Base-by-base conservation (phyloP, 2,888 invertebrate species). In the Ernsta delagoae region DNA sequence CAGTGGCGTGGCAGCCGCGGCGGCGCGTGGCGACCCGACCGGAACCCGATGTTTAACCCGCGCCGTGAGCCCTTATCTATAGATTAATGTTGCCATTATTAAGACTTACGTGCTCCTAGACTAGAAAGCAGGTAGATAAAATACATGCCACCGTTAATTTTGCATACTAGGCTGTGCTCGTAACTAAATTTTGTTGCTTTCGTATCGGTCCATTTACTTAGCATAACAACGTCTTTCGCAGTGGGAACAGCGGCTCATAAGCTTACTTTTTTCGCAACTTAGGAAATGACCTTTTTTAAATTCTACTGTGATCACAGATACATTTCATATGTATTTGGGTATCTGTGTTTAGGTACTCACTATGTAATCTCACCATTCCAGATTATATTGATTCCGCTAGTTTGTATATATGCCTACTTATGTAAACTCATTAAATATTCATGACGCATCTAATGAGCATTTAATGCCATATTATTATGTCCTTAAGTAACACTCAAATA, bases 61-160 rank as follows among this genome's bases (percentile, higher is more conserved):
- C 60, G 66, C 62, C 63, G 59, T 64, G 69, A 69, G 62, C 69
- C 63, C 69, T 69, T 69, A 69, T 69, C 69, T 69, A 59, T 69
- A 69, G 69, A 69, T 69, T 69, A 69, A 69, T 69, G 69, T 69
- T 69, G 63, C 69, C 63, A 69, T 69, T 69, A 69, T 69, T 63
- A 69, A 69, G 69, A 69, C 63, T 69, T 69, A 69, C 63, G 69
- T 69, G 69, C 63, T 69, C 12, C 69, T 59, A 64, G 59, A 69
- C 62, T 57, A 59, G 63, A 64, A 69, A 69, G 57, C 59, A 62
- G 68, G 62, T 68, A 68, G 68, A 62, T 68, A 68, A 68, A 62
- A 57, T 57, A 63, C 62, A 68, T 68, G 68, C 68, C 68, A 63
- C 57, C 68, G 63, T 63, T 69, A 63, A 69, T 69, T 65, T 69